Conservation (phyloP, 2,113 vertebrate species). For the Indicator maculatus region DNA sequence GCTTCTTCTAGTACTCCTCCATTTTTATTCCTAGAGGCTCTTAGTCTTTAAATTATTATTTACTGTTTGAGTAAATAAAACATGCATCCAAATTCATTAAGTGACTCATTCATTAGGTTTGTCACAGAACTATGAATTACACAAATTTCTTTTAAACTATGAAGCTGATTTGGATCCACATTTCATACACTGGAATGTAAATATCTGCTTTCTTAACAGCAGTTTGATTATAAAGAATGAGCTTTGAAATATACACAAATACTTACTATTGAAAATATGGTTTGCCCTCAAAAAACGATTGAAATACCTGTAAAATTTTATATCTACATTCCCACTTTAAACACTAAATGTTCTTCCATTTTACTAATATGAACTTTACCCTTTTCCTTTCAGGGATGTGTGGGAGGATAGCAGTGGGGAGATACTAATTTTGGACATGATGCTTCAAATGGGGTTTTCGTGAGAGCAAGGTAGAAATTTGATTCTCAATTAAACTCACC, state of each 20-base stretch:
- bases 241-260: not conserved
- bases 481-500: too few relatives aligned
- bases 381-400: not conserved
- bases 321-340: not conserved
- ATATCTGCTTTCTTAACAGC: constrained; percentile 60
- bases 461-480: too few relatives aligned
- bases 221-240: constrained; percentile 47
- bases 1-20: too few relatives aligned
- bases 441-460: too few relatives aligned
- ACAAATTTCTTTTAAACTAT: constrained; percentile 42
- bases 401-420: not conserved
- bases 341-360: not conserved
- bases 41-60: constrained; percentile 60
- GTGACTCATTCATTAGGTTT: constrained; percentile 76
- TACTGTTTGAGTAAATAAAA: constrained; percentile 73
- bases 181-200: constrained; percentile 58
- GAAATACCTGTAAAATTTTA: not conserved
- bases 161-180: constrained; percentile 40
- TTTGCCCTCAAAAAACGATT: not conserved
- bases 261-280: not conserved
- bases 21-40: not conserved
- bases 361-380: not conserved
- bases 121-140: constrained; percentile 63
- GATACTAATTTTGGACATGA: not conserved
- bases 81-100: constrained; percentile 38